phyloP scores from a whole-genome alignment of 2,113 vertebrate species.

The Hylia prasina region DNA sequence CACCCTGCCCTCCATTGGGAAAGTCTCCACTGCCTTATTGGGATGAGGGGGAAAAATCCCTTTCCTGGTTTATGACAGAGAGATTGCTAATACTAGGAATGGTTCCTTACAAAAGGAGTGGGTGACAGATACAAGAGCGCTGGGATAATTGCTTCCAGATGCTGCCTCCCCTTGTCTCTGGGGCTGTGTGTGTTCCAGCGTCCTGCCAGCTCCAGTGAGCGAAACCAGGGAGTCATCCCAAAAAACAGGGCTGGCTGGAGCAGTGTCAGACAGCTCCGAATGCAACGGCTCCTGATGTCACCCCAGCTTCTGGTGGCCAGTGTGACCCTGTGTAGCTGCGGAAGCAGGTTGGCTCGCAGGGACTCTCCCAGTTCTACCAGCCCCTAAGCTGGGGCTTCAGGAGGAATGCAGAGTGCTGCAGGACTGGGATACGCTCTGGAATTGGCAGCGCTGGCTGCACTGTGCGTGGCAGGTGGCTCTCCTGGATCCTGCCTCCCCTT shows the following conservation, averaged over 20 bases:
- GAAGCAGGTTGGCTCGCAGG: fast-evolving
- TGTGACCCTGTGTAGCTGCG: not conserved
- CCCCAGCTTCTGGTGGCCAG: not conserved
- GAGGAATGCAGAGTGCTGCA: fast-evolving
- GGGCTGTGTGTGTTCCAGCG: not conserved
- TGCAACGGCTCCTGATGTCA: fast-evolving
- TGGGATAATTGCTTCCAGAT: conserved; percentile 34
- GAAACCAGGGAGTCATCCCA: not conserved
- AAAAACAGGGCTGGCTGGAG: not conserved
- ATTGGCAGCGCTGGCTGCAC: not conserved
- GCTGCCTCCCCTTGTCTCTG: not conserved
- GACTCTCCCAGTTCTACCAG: not conserved
- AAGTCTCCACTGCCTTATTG: not conserved
- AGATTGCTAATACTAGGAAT: not conserved
- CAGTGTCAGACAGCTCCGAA: not conserved
- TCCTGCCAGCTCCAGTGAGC: not conserved
- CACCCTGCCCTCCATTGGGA: fast-evolving
- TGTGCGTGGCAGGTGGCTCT: not conserved
- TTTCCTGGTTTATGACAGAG: not conserved
- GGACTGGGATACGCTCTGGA: not conserved
- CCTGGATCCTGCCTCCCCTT: not conserved
- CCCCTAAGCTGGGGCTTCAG: not conserved
- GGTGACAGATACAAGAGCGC: not conserved
- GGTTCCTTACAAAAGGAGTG: not conserved
- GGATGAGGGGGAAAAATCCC: not conserved